phyloP scores from a whole-genome alignment of 2,888 invertebrate species.

The Drosophila sordidapex region DNA sequence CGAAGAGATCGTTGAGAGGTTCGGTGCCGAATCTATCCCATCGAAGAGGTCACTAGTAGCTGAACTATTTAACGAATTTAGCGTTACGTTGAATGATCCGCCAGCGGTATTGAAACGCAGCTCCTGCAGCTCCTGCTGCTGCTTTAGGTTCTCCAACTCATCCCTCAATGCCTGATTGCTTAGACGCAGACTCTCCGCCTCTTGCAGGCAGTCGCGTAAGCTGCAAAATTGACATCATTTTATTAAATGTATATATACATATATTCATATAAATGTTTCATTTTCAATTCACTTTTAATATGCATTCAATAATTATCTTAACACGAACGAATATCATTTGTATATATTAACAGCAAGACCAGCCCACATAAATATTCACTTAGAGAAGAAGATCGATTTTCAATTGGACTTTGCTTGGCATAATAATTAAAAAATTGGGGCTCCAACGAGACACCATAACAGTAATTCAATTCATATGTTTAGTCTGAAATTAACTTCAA shows the following conservation, averaged over 20 bases:
- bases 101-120: constrained; percentile 59
- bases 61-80: constrained; percentile 73
- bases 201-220: constrained; percentile 82
- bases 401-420: not conserved
- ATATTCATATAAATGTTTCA: not conserved
- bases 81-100: constrained; percentile 68
- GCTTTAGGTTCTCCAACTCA: constrained; percentile 75
- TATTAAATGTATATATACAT: not conserved
- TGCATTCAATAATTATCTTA: not conserved
- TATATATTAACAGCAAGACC: not conserved
- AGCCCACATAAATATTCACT: not conserved
- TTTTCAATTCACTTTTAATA: not conserved
- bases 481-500: constrained; percentile 3
- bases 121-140: constrained; percentile 68
- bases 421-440: not conserved
- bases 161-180: constrained; percentile 80
- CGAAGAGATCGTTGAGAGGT: constrained; percentile 60
- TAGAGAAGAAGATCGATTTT: not conserved
- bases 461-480: constrained; percentile 4
- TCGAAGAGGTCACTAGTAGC: constrained; percentile 75
- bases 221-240: constrained; percentile 44
- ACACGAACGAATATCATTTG: not conserved
- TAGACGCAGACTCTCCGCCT: constrained; percentile 78
- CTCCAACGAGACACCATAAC: not conserved
- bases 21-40: constrained; percentile 60